Conservation (phyloP, 2,797 vertebrate genomes). For the Odontamblyopus rebecca region DNA sequence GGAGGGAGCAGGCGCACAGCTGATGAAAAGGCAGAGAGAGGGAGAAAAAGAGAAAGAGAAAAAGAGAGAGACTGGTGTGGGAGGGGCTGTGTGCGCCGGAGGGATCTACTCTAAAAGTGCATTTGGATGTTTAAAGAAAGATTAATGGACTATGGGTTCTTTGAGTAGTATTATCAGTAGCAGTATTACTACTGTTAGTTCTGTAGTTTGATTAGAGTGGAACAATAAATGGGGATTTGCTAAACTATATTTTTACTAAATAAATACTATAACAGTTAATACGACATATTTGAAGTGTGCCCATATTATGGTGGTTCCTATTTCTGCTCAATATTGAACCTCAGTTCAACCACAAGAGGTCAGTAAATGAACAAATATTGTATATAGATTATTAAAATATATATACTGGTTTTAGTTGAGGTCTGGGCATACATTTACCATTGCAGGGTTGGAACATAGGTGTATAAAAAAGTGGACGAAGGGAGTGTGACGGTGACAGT, state of each 20-base stretch:
- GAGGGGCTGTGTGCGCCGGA: conserved; percentile 49
- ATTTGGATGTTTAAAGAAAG: conserved; percentile 24
- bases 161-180: conserved; percentile 1
- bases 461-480: no score
- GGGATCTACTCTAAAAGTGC: conserved; percentile 37
- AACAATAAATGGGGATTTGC: neutral
- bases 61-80: conserved; percentile 42
- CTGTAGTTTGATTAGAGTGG: neutral
- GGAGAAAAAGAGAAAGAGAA: conserved; percentile 51
- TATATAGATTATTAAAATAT: no score
- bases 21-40: conserved; percentile 63
- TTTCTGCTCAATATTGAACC: no score
- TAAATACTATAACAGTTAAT: no score
- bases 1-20: conserved; percentile 76
- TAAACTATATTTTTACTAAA: neutral
- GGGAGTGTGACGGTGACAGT: no score
- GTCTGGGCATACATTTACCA: no score
- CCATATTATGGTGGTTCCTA: no score
- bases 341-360: no score
- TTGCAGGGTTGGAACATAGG: no score
- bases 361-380: no score
- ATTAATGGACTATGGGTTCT: conserved; percentile 35
- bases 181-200: neutral
- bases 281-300: no score
- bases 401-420: no score